These are phyloP conservation scores for Acronicta psi DNA, from an alignment of 2,888 invertebrate species.

Conservation along the genomic window DNA sequence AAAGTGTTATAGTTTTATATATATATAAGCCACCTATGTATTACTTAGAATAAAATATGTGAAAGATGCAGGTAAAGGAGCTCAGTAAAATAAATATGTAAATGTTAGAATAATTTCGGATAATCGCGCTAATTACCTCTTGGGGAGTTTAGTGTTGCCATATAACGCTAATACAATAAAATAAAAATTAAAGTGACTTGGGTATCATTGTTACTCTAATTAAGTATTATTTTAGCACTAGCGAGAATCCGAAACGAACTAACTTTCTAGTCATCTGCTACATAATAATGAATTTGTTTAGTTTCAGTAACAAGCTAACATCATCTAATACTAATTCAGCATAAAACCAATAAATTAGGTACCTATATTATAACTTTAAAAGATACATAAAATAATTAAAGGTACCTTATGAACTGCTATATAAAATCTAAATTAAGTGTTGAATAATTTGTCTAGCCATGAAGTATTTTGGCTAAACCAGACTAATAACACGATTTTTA, in stretches of 20 bases:
- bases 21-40: constrained; percentile 21
- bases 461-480: too few species aligned
- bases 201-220: constrained; percentile 2
- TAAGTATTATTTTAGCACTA: constrained; percentile 5
- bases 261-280: constrained; percentile 54
- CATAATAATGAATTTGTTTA: constrained; percentile 20
- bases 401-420: too few species aligned
- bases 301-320: background rate
- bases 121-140: constrained; percentile 22
- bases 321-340: background rate
- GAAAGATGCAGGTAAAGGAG: constrained; percentile 29
- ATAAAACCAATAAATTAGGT: too few species aligned
- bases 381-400: too few species aligned
- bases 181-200: background rate
- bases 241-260: constrained; percentile 39
- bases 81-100: constrained; percentile 19
- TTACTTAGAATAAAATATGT: constrained; percentile 9
- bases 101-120: constrained; percentile 41
- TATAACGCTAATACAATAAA: constrained; percentile 8
- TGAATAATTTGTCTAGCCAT: too few species aligned
- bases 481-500: too few species aligned
- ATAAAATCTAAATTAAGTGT: too few species aligned
- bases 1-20: constrained; percentile 17
- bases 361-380: too few species aligned
- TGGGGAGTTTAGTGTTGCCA: constrained; percentile 31